Conservation (phyloP, 2,888 invertebrate genomes). For the Chrysolina americana region DNA sequence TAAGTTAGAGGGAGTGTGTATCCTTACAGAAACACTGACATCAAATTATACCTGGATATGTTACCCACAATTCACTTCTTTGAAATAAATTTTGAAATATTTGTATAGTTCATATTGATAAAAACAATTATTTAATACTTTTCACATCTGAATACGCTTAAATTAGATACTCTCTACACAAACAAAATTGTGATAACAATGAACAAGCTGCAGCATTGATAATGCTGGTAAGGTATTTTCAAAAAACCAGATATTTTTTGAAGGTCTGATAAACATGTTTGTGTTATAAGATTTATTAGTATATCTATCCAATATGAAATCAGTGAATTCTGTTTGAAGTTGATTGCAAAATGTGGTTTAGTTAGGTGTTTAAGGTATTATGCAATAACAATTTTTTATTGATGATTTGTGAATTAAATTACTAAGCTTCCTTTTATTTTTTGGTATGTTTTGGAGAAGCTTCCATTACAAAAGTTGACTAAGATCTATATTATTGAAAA, state of each 20-base stretch:
- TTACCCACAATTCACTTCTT: too few species aligned
- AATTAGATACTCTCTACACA: neutral
- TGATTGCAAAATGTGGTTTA: slow-evolving; percentile 36
- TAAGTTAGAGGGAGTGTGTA: too few species aligned
- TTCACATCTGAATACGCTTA: neutral
- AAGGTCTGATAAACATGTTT: neutral
- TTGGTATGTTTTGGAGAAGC: slow-evolving; percentile 56
- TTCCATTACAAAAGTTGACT: slow-evolving; percentile 42
- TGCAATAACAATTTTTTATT: slow-evolving; percentile 31
- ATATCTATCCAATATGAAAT: neutral
- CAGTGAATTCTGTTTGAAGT: slow-evolving; percentile 16
- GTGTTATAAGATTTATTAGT: neutral
- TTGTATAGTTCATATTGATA: too few species aligned
- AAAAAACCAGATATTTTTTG: neutral
- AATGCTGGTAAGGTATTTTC: neutral
- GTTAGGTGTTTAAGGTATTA: slow-evolving; percentile 29
- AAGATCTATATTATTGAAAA: slow-evolving; percentile 46
- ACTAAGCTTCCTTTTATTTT: slow-evolving; percentile 33
- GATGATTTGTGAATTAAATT: slow-evolving; percentile 26
- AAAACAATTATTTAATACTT: too few species aligned
- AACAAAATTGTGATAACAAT: neutral
- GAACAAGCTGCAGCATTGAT: neutral
- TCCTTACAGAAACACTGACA: too few species aligned
- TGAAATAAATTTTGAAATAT: too few species aligned
- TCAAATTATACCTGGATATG: too few species aligned